Evolutionary conservation across 2,797 vertebrate genomes (phyloP), one percentile per base, ranked within the genome.

Genomic region (Argya squamiceps): DNA sequence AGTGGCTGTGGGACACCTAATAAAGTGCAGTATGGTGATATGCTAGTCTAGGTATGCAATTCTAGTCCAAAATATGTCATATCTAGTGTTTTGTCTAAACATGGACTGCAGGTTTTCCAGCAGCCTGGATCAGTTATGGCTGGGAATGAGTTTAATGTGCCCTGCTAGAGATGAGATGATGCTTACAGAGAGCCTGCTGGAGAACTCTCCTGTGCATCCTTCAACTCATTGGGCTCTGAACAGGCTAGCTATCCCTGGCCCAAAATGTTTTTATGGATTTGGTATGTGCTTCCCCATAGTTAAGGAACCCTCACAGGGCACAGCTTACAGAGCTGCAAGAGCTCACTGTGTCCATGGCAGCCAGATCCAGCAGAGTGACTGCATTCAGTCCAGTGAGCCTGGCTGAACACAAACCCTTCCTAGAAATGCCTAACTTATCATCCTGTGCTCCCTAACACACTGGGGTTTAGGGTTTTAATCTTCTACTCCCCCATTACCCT

Each of bases 21-120:
- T 63, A 29, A 77, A 82, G 37, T 44, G 39, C 59, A 73, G 43
- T 16, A 23, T 26, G 23, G 58, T 29, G 18, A 75, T 52, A 34
- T 2, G 29, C 0, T 6, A 70, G 47, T 32, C 60, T 59, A 3
- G 0, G 0, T 65, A 12, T 55, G 39, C 37, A 62, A 6, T 24
- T 53, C 30, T 37, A 32, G 36, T 64, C 39, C 82, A 41, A 59
- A 37, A 59, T 11, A 10, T 29, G 22, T 13, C 11, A 2, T 7
- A 10, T 73, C 15, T 41, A 41, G 39, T 41, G 39, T 41, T 41
- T 41, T 41, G 15, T 41, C 59, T 87, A 39, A 49, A 27, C 29
- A 11, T 6, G 52, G 39, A 34, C 37, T 64, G 64, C 19, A 32
- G 19, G n/a, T 36, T 88, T 89, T 65, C 36, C 43, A 21, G 76